A percentile compares a stretch with the other conserved stretches of the same genome.
Conservation (phyloP, 2,888 invertebrate species). For the Colostygia pectinataria region DNA sequence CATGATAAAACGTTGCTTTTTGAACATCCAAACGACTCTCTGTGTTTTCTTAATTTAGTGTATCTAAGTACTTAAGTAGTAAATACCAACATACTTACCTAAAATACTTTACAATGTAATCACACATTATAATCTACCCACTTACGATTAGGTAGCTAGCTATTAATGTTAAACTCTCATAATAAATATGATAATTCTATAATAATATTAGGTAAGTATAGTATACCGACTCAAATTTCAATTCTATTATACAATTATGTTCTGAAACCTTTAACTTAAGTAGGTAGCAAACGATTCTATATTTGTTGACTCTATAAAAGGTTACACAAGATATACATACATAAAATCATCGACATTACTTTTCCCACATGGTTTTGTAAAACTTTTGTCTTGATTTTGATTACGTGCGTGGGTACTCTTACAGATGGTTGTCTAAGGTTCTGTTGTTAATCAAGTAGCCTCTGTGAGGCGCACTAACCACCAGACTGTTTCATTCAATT, state of each 20-base stretch:
- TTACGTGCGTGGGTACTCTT: no score
- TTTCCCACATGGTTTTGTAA: conserved; percentile 2
- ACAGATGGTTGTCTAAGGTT: no score
- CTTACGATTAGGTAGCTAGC: conserved; percentile 46
- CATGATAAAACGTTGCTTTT: no score
- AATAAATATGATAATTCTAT: conserved; percentile 63
- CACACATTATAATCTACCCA: conserved; percentile 45
- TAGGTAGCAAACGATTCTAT: conserved; percentile 38
- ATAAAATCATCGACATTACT: conserved; percentile 6
- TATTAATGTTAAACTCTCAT: conserved; percentile 53
- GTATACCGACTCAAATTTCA: conserved; percentile 1
- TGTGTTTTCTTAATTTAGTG: no score
- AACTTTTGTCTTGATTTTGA: background rate
- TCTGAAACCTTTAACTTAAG: conserved; percentile 61
- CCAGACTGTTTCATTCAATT: no score
- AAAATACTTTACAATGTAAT: background rate
- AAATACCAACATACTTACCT: no score
- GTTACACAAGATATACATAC: conserved; percentile 14
- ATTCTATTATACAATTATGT: conserved; percentile 62
- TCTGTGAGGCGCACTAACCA: no score
- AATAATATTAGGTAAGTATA: no score
- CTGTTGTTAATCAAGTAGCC: background rate
- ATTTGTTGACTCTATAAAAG: conserved; percentile 7
- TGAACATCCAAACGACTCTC: no score
- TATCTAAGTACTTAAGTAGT: no score